phyloP scores from a whole-genome alignment of 2,113 vertebrate species.

The Hemibates koningsi region DNA sequence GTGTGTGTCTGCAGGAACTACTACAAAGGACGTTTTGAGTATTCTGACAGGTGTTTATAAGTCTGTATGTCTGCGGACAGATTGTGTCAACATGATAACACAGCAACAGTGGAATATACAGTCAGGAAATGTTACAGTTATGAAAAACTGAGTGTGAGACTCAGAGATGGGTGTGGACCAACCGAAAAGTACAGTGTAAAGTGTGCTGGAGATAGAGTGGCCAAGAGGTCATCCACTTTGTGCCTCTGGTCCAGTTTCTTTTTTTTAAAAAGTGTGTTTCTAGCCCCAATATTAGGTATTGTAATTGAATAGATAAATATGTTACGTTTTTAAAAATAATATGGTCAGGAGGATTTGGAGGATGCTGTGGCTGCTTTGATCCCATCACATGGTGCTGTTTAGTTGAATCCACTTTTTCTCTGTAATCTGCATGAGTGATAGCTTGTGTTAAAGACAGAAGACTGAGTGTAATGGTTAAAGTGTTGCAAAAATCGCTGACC shows the following conservation, averaged over 20 bases:
- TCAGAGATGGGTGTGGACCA: not conserved
- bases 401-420: not conserved
- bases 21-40: not conserved
- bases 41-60: not conserved
- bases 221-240: not conserved
- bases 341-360: not conserved
- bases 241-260: not conserved
- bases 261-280: fast-evolving
- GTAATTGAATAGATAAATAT: not conserved
- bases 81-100: not conserved
- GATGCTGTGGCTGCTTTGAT: not conserved
- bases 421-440: not conserved
- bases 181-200: not conserved
- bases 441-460: not conserved
- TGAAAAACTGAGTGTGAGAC: not conserved
- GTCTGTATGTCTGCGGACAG: not conserved
- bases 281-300: not conserved
- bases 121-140: not conserved
- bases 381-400: not conserved
- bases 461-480: not conserved
- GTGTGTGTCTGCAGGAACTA: not conserved
- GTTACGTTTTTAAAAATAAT: not conserved
- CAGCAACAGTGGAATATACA: not conserved
- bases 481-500: not conserved
- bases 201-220: not conserved